A percentile compares a stretch with the other conserved stretches of the same genome.
Evolutionary conservation across 1,140 invertebrate species (phyloP).

Genomic region (Drosophila repletoides): DNA sequence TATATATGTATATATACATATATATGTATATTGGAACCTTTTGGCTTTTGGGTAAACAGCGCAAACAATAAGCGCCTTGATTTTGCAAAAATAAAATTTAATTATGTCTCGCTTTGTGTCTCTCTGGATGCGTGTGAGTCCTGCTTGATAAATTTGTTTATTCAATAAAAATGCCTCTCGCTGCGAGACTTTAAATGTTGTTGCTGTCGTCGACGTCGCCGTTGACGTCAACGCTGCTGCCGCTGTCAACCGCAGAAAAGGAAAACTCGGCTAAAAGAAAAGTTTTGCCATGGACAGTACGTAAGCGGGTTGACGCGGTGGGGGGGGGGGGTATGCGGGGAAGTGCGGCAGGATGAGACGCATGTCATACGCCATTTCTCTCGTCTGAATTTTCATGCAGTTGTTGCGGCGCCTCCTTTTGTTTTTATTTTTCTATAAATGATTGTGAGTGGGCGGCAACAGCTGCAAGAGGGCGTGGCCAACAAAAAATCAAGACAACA

Average conservation of each 20-base stretch:
- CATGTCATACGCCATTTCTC: constrained; percentile 43
- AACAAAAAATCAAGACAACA: constrained; percentile 43
- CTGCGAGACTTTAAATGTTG: constrained; percentile 45
- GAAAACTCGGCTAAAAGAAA: constrained; percentile 64
- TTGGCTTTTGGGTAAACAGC: constrained; percentile 37
- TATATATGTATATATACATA: neutral
- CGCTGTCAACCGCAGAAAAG: constrained; percentile 62
- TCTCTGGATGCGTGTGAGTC: constrained; percentile 24
- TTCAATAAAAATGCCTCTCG: constrained; percentile 61
- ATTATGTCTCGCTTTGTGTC: constrained; percentile 54
- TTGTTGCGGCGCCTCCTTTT: constrained; percentile 22
- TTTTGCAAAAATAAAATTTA: constrained; percentile 73
- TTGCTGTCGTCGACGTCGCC: constrained; percentile 31
- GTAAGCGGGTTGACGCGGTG: neutral
- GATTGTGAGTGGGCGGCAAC: constrained; percentile 22
- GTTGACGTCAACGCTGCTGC: neutral
- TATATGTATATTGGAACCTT: constrained; percentile 10
- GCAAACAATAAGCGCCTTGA: constrained; percentile 69
- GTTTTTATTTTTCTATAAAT: constrained; percentile 50
- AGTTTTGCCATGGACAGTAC: constrained; percentile 62
- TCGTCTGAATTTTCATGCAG: constrained; percentile 16
- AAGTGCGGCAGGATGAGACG: neutral
- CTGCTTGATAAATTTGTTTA: constrained; percentile 65
- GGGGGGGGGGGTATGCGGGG: neutral
- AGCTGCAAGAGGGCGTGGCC: constrained; percentile 49